These are phyloP conservation scores for Ataeniobius toweri DNA, from an alignment of 2,797 vertebrate genomes.

Conservation along the genomic window DNA sequence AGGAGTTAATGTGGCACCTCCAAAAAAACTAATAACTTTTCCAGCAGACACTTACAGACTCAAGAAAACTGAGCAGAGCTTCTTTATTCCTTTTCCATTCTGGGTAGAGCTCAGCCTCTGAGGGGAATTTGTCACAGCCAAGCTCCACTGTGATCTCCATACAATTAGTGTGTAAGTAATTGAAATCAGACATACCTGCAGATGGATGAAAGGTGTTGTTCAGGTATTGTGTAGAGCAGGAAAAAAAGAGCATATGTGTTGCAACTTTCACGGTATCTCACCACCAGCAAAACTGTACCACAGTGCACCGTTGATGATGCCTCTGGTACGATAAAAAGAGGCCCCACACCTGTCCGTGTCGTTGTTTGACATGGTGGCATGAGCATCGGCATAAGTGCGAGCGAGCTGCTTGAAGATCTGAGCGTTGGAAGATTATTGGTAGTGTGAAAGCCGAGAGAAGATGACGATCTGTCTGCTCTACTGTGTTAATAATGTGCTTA, in stretches of 20 bases:
- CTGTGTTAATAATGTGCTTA: not conserved
- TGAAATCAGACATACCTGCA: conserved; percentile 97
- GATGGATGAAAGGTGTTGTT: not conserved
- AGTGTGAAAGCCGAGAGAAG: not conserved
- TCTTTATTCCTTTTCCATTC: conserved; percentile 96
- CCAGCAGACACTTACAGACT: conserved; percentile 84
- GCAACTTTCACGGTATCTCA: conserved; percentile 64
- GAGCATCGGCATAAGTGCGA: conserved; percentile 89
- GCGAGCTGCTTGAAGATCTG: conserved; percentile 92
- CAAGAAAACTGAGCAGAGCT: conserved; percentile 88
- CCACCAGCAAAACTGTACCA: conserved; percentile 99
- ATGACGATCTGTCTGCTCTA: not conserved
- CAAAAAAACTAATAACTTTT: not conserved
- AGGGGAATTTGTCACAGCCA: conserved; percentile 95
- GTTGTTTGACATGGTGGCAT: conserved; percentile 90
- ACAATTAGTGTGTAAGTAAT: conserved; percentile 96
- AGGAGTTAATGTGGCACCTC: not conserved
- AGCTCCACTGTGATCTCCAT: conserved; percentile 96
- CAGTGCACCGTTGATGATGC: conserved; percentile 94
- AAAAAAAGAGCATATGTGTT: not conserved
- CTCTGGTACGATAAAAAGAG: conserved; percentile 85
- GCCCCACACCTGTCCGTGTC: conserved; percentile 91
- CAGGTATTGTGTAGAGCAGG: not conserved
- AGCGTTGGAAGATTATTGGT: not conserved
- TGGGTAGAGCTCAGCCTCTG: conserved; percentile 88